phyloP scores from a whole-genome alignment of 2,888 invertebrate genomes.

The Drosophila neotestacea region DNA sequence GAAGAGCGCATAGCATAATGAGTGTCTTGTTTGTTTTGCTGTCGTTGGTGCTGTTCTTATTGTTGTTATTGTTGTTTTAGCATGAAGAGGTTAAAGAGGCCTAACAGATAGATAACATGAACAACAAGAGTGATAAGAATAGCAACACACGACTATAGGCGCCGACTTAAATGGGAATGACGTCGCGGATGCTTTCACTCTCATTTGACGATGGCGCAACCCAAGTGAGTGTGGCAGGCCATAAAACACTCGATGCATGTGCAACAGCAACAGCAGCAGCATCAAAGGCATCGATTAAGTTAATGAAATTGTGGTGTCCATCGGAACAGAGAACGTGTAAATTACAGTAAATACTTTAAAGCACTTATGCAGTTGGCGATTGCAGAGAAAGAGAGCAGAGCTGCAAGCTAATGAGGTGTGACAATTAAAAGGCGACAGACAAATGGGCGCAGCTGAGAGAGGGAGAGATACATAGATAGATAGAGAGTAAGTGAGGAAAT shows the following conservation, averaged over 20 bases:
- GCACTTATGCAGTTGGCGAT: conserved; percentile 60
- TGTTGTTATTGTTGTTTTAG: conserved; percentile 12
- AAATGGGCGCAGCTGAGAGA: conserved; percentile 42
- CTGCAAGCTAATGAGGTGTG: conserved; percentile 70
- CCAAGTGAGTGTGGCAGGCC: conserved; percentile 38
- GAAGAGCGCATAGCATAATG: conserved; percentile 65
- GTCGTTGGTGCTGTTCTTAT: conserved; percentile 11
- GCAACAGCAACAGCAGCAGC: conserved; percentile 37
- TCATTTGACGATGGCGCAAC: conserved; percentile 17
- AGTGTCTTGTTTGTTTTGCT: conserved; percentile 33
- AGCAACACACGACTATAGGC: conserved; percentile 10
- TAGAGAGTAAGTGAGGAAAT: not conserved
- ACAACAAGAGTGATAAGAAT: conserved; percentile 54
- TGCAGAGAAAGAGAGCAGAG: not conserved
- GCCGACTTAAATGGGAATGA: conserved; percentile 1
- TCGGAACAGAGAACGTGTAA: conserved; percentile 57
- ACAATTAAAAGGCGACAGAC: conserved; percentile 61
- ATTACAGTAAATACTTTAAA: conserved; percentile 69
- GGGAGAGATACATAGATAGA: not conserved
- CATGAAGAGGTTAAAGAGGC: conserved; percentile 47
- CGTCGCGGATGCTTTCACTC: conserved; percentile 42
- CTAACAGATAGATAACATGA: conserved; percentile 55
- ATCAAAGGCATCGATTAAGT: conserved; percentile 69
- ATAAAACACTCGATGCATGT: conserved; percentile 55
- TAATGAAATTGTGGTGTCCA: conserved; percentile 69